Base-by-base conservation (phyloP, 2,888 invertebrate species). In the Tachina lurida region DNA sequence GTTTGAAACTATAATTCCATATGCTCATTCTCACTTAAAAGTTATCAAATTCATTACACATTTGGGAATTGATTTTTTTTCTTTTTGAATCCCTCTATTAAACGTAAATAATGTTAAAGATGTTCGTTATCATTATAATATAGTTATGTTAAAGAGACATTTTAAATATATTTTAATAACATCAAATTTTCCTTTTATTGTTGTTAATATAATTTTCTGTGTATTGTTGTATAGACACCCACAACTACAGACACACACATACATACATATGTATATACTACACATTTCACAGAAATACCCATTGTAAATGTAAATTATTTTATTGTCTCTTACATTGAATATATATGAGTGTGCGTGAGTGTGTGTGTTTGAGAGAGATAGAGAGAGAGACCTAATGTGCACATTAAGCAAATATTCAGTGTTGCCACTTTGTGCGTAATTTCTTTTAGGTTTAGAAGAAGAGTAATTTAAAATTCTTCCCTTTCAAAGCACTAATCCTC, bases 121-220 rank as follows among this genome's bases (percentile, higher is more conserved):
- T 45, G 31, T 74, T 74, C 41, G 52, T 74, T 60, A 74, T 52
- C 15, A 19, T 80, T 58, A 52, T 60, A 19, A 70, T 56, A 39
- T 22, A 54, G 54, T 75, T 54, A 54, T 75, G 63, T 58, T 63
- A 49, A 84, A 79, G 45, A 63, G 58, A 77, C 73, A 54, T 71
- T 71, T 67, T 77, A 60, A 67, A 54, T 71, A 67, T 67, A 77
- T 65, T 77, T 83, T 73, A 65, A 77, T 45, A 65, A 65, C 39
- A 76, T 76, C 65, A 60, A 49, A 49, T 71, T 58, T 19, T 60
- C 31, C 56, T 63, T 71, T 71, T 10, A 60, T 67, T 83, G 47
- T 49, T 63, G 41, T 71, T 82, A 71, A 56, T 76, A 41, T 49
- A 77, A 58, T 71, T 77, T 71, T 58, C 41, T 41, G 39, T 70